These are phyloP conservation scores for Chroicocephalus ridibundus DNA, from an alignment of 2,113 vertebrate species.

Conservation along the genomic window DNA sequence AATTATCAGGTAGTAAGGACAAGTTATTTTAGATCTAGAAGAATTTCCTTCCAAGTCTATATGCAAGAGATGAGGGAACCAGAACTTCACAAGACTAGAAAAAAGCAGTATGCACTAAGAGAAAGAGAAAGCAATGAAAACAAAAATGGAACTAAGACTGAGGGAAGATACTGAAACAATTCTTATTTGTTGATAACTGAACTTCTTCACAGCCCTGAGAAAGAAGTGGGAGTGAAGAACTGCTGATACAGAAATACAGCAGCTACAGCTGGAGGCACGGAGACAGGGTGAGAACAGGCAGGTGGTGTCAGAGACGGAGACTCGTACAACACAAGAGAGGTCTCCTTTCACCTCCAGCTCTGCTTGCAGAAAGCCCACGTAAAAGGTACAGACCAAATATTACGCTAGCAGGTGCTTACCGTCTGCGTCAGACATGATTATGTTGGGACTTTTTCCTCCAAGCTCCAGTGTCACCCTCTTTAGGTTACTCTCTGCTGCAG, in stretches of 20 bases:
- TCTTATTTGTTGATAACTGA: neutral
- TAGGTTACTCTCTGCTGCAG: slow-evolving; percentile 89
- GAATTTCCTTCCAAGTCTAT: neutral
- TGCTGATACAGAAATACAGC: neutral
- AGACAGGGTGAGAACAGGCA: neutral
- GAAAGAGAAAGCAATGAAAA: neutral
- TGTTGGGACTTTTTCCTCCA: slow-evolving; percentile 96
- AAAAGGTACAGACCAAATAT: neutral
- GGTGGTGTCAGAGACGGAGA: neutral
- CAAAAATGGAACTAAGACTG: neutral
- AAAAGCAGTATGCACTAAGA: neutral
- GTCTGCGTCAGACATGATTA: slow-evolving; percentile 92
- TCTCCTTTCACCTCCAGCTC: neutral
- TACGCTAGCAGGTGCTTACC: slow-evolving; percentile 68
- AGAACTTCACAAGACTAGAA: neutral
- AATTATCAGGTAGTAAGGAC: neutral
- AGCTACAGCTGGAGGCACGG: neutral
- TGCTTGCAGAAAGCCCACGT: neutral
- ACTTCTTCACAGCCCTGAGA: neutral
- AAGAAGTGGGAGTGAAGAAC: neutral
- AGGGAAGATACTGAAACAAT: neutral
- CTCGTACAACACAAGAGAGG: neutral
- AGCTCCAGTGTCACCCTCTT: slow-evolving; percentile 96
- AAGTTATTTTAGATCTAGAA: neutral
- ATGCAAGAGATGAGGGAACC: neutral